A percentile compares a stretch with the other conserved stretches of the same genome.
Evolutionary conservation across 2,113 vertebrate genomes (phyloP).

Genomic region (Hippocampus comes): DNA sequence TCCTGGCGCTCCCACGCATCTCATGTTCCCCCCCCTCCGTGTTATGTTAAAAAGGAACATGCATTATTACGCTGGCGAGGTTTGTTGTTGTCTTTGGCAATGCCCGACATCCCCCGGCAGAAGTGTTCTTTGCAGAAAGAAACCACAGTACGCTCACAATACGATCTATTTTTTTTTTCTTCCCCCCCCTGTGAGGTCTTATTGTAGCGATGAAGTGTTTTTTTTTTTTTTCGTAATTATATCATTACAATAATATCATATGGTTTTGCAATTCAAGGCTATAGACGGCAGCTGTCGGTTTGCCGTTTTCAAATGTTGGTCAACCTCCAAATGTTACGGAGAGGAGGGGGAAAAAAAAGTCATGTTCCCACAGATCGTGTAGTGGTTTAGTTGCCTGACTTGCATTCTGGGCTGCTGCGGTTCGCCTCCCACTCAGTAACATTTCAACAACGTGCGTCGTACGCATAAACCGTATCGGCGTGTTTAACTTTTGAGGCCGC

Average conservation of each 20-base stretch:
- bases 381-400: not conserved
- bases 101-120: conserved; percentile 35
- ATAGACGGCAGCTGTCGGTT: conserved; percentile 17
- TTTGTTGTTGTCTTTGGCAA: conserved; percentile 63
- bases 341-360: too few relatives aligned
- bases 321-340: not conserved
- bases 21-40: conserved; percentile 60
- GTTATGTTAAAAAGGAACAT: conserved; percentile 56
- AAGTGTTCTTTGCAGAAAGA: conserved; percentile 45
- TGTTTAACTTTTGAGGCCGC: too few relatives aligned
- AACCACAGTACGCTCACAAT: conserved; percentile 38
- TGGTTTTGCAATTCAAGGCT: conserved; percentile 8
- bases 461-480: too few relatives aligned
- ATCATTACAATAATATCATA: conserved; percentile 8
- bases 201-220: conserved; percentile 11
- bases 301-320: not conserved
- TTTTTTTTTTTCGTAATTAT: conserved; percentile 33
- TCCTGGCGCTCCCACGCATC: conserved; percentile 64
- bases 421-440: too few relatives aligned
- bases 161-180: conserved; percentile 12
- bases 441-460: too few relatives aligned
- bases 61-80: conserved; percentile 52
- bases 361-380: not conserved
- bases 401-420: not conserved
- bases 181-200: conserved; percentile 29